phyloP scores from a whole-genome alignment of 2,797 vertebrate genomes.

The Melopsittacus undulatus region DNA sequence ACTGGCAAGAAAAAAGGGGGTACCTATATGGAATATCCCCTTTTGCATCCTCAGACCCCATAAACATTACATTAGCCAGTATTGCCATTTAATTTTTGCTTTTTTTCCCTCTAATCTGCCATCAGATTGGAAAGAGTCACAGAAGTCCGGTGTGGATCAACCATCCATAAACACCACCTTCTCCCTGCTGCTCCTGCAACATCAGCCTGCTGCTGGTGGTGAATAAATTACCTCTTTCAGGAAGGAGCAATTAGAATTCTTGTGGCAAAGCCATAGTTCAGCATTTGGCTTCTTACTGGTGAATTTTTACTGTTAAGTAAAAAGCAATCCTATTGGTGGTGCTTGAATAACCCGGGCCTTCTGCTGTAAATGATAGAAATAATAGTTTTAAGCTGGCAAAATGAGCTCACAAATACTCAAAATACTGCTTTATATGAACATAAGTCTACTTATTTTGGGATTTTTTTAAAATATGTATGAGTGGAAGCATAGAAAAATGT shows the following conservation, averaged over 20 bases:
- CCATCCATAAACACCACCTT: not conserved
- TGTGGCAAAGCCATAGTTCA: not conserved
- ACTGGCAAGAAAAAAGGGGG: not conserved
- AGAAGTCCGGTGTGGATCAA: not conserved
- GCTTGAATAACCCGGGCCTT: not conserved
- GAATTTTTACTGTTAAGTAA: not conserved
- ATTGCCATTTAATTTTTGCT: not conserved
- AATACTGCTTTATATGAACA: not conserved
- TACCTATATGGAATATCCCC: not conserved
- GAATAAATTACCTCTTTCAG: not conserved
- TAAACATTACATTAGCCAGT: not conserved
- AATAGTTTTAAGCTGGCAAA: not conserved
- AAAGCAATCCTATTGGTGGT: not conserved
- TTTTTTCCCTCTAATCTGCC: not conserved
- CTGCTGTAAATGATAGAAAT: not conserved
- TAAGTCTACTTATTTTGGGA: fast-evolving
- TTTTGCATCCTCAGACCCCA: not conserved
- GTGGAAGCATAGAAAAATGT: not conserved
- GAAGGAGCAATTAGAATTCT: not conserved
- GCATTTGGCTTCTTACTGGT: not conserved
- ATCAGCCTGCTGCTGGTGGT: not conserved
- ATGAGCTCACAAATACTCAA: not conserved
- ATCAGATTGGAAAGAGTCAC: not conserved
- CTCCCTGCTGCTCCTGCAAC: not conserved
- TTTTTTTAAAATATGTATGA: not conserved